Conservation (phyloP, 2,797 vertebrate species). For the Mormyrops attenuatus region DNA sequence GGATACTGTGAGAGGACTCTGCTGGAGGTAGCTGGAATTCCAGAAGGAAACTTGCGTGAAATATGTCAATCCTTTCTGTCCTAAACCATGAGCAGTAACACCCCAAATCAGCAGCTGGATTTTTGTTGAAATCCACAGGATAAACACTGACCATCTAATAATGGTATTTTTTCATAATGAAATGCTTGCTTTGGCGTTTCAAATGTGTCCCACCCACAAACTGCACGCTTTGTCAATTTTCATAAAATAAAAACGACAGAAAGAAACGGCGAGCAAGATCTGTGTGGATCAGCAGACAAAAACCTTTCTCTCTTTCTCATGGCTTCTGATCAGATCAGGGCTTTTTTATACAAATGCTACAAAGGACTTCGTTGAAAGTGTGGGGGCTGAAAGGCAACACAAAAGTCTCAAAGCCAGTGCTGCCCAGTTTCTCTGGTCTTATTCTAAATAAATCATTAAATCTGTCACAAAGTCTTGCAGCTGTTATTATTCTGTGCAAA, state of each 20-base stretch:
- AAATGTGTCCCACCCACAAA: neutral
- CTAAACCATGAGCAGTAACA: neutral
- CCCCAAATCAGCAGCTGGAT: neutral
- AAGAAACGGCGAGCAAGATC: neutral
- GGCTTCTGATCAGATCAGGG: neutral
- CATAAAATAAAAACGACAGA: neutral
- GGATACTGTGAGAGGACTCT: too few relatives aligned
- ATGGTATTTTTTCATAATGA: neutral
- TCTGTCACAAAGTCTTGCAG: neutral
- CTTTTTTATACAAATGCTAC: neutral
- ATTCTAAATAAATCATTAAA: constrained; percentile 21
- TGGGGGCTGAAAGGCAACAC: neutral
- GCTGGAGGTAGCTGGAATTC: neutral
- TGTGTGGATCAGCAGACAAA: neutral
- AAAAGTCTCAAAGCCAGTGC: neutral
- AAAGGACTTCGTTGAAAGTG: neutral
- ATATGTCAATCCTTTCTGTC: neutral
- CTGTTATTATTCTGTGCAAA: constrained; percentile 10
- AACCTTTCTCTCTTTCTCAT: neutral
- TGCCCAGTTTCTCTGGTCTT: neutral
- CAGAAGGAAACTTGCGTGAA: neutral
- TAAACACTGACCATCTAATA: neutral
- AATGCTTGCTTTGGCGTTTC: neutral
- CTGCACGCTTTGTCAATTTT: neutral
- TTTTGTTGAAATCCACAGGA: neutral